Evolutionary conservation across 2,113 vertebrate genomes (phyloP).

Genomic region (Cryptotis parvus): DNA sequence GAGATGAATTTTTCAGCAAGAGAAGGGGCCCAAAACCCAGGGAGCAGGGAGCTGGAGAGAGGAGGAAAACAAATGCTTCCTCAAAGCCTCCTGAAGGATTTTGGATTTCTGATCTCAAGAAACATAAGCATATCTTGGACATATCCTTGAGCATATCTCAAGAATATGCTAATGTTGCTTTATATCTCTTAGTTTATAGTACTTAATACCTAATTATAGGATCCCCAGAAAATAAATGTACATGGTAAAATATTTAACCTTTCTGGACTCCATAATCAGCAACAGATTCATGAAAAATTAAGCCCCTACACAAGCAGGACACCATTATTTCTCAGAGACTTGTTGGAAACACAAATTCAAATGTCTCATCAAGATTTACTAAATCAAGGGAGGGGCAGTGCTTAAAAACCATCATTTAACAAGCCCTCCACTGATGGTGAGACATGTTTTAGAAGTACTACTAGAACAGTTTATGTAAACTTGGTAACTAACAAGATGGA

Average conservation of each 20-base stretch:
- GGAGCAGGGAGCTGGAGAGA: neutral
- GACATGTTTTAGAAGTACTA: neutral
- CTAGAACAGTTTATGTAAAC: slow-evolving; percentile 31
- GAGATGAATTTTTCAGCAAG: neutral
- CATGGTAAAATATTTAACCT: neutral
- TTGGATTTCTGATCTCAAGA: neutral
- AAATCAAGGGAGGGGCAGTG: neutral
- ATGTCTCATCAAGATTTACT: neutral
- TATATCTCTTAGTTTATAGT: neutral
- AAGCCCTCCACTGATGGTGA: neutral
- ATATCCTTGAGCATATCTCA: too few relatives aligned
- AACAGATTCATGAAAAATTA: neutral
- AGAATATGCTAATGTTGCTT: neutral
- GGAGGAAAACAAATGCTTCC: neutral
- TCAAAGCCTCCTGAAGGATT: neutral
- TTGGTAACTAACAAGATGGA: slow-evolving; percentile 3
- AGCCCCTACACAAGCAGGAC: neutral
- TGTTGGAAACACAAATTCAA: neutral
- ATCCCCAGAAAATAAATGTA: neutral
- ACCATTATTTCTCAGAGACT: neutral
- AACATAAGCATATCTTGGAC: too few relatives aligned
- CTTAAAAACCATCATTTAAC: neutral
- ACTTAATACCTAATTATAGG: neutral
- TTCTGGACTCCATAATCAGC: neutral
- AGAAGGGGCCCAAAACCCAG: neutral